These are phyloP conservation scores for Cheiracanthium punctorium DNA, from an alignment of 2,888 invertebrate species.

Conservation along the genomic window DNA sequence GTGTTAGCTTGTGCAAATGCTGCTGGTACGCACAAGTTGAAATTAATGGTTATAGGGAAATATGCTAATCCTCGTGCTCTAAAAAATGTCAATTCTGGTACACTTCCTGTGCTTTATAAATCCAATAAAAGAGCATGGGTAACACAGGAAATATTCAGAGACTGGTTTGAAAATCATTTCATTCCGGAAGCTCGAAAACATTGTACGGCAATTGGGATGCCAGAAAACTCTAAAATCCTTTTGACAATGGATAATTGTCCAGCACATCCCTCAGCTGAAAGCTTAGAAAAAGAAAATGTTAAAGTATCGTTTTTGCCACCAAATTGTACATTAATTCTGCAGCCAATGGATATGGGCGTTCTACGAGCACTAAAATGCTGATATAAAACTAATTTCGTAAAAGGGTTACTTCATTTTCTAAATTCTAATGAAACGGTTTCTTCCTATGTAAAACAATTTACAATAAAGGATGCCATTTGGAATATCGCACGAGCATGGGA, in stretches of 20 bases:
- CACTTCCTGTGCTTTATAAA: background rate
- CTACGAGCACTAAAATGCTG: no score
- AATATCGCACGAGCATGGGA: no score
- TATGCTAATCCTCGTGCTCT: background rate
- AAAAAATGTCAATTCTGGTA: background rate
- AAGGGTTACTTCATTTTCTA: no score
- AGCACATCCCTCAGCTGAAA: background rate
- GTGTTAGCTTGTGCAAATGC: background rate
- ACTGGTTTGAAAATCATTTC: background rate
- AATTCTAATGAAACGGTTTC: no score
- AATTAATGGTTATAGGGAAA: background rate
- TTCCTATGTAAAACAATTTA: no score
- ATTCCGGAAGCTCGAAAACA: no score
- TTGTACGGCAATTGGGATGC: no score
- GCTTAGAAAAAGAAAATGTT: background rate
- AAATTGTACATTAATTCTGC: no score
- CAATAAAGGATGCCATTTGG: no score
- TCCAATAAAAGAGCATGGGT: background rate
- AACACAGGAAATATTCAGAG: background rate
- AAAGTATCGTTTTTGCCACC: background rate
- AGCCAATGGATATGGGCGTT: no score
- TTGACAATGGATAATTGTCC: background rate
- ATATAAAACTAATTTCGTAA: no score
- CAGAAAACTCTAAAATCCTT: no score
- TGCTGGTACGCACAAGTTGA: background rate